Base-by-base conservation (phyloP, 2,888 invertebrate genomes). In the Piscicola geometra region DNA sequence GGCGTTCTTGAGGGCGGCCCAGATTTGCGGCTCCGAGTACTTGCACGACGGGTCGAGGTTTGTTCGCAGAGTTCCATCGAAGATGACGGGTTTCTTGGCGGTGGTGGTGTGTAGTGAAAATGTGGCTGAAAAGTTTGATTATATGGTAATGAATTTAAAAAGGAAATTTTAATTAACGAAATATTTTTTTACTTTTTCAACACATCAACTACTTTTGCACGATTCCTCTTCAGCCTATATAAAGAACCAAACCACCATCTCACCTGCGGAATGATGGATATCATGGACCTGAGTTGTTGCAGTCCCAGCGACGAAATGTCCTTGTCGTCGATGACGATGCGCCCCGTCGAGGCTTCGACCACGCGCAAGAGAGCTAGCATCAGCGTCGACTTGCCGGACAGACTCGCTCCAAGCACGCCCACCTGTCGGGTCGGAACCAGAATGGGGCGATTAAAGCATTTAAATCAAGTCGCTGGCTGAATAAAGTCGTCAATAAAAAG, bases 1-100 rank as follows among this genome's bases (percentile, higher is more conserved):
- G 30, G 84, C 83, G 73, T 83, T 81, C 74, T 84, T 83, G 41
- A 86, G 78, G 1, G 83, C 83, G 50, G 78, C 78, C 85, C 85
- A 86, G 3, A 86, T 73, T 3, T 82, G 81, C 18, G 80, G 81
- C 78, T 86, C 85, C 2, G 81, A 79, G 78, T 83, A 81, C 68
- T 77, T 71, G 28, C 81, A 82, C 81, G 85, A 84, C 21, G 86
- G 86, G 76, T 86, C 86, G 15, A 86, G 80, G 77, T 86, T 86
- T 81, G 83, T 76, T 35, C 77, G 68, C 52, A 79, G 71, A 18
- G 76, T 69, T n/a, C 78, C 79, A 21, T 77, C 77, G 66, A 79
- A 79, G 28, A 79, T 28, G 47, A 79, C 76, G 2, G 79, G 79
- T 41, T 79, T 78, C 78, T 79, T 68, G 35, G 68, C n/a, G n/a